Base-by-base conservation (phyloP, 2,797 vertebrate genomes). In the Cheirogaleus major region DNA sequence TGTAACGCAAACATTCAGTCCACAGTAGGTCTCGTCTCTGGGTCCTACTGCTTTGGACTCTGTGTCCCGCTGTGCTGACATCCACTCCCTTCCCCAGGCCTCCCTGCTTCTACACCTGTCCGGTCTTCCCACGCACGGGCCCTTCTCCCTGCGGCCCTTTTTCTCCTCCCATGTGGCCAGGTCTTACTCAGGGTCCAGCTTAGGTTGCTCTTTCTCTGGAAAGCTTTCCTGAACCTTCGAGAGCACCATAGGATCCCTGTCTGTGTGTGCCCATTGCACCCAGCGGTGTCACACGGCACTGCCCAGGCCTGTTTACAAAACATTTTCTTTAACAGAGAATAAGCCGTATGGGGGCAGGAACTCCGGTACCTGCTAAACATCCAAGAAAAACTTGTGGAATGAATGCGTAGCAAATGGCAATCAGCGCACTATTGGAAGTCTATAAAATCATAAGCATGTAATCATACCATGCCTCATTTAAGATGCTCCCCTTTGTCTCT, bases 111-210 rank as follows among this genome's bases (percentile, higher is more conserved):
- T 10, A 3, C 22, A 25, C 22, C 41, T 23, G 4, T 18, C 11
- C 48, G 59, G 25, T 43, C 30, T 78, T 41, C 10, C 4, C 48
- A 9, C 17, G 18, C 0, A 2, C 2, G 2, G 1, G 11, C 15
- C 45, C 43, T 30, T 61, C 20, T 55, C 52, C 20, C 13, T 7
- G 32, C 20, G 67, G 9, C 10, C 48, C 20, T 38, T 25, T 15
- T 32, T 22, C 15, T 12, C 65, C 65, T 81, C 18, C 59, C 14
- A 35, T 1, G 7, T 61, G 20, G 12, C 67, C 27, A 14, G 4
- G 14, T n/a, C 67, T 81, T 55, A 59, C n/a, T 27, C 3, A 55
- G 25, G 15, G 4, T 18, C 73, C 63, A 10, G 18, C 14, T 30
- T 27, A 35, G 25, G 52, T 32, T 41, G 69, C 11, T 12, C 11